phyloP scores from a whole-genome alignment of 2,797 vertebrate species.

The Argyrosomus regius region DNA sequence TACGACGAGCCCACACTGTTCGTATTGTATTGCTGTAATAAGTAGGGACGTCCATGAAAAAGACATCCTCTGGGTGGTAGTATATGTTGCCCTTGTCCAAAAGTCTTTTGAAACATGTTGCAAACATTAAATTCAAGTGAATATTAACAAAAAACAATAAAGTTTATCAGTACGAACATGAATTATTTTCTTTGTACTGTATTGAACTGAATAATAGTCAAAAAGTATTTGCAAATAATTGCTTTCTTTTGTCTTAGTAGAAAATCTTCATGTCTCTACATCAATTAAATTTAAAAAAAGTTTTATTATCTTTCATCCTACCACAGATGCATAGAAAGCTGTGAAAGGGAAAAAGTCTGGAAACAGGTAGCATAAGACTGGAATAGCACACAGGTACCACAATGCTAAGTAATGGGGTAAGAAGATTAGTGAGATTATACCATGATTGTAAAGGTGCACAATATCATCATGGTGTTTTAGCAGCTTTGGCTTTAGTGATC shows the following conservation, averaged over 20 bases:
- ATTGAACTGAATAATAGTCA: no score
- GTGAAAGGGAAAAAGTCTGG: neutral
- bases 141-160: no score
- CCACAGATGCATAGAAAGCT: neutral
- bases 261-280: neutral
- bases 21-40: no score
- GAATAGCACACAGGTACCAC: neutral
- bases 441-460: conserved; percentile 1
- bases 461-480: neutral
- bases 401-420: conserved; percentile 8
- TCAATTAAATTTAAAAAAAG: neutral
- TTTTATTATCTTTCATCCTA: neutral
- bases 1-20: no score
- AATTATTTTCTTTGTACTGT: no score
- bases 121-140: no score
- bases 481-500: neutral
- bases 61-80: no score
- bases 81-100: no score
- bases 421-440: conserved; percentile 8
- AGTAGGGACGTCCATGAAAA: no score
- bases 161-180: no score
- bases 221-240: no score
- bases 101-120: no score
- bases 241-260: neutral
- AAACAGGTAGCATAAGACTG: neutral